Evolutionary conservation across 2,888 invertebrate genomes (phyloP).

Genomic region (Blastobasis adustella): DNA sequence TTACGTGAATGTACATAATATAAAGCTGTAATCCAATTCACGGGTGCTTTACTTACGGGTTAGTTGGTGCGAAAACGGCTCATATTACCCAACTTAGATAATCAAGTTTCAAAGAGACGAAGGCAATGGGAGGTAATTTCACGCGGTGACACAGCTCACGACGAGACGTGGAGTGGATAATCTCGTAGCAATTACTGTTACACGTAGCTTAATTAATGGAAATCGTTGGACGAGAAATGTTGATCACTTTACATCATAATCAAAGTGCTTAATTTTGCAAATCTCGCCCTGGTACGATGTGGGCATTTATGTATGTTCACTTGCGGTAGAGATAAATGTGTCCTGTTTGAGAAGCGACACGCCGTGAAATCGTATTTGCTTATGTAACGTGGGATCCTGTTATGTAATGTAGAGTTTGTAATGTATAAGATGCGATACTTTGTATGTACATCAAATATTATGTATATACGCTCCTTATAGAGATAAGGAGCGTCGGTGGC

Average conservation of each 20-base stretch:
- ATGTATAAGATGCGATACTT: too few species aligned
- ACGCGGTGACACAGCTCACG: slow-evolving; percentile 35
- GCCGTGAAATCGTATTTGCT: too few species aligned
- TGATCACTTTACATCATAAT: slow-evolving; percentile 1
- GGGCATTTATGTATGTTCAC: too few species aligned
- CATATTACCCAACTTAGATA: slow-evolving; percentile 25
- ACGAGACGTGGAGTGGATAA: slow-evolving; percentile 23
- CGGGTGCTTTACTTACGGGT: slow-evolving; percentile 10
- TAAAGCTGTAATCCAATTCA: slow-evolving; percentile 16
- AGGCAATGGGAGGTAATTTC: slow-evolving; percentile 19
- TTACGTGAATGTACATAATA: slow-evolving; percentile 1
- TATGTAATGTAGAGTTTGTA: too few species aligned
- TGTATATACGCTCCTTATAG: too few species aligned
- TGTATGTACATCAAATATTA: too few species aligned
- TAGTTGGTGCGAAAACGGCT: slow-evolving; percentile 18
- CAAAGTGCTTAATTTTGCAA: slow-evolving; percentile 1
- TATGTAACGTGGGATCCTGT: too few species aligned
- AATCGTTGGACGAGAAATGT: slow-evolving; percentile 27
- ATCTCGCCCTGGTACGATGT: background rate
- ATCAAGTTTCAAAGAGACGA: slow-evolving; percentile 36
- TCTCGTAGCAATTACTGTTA: slow-evolving; percentile 27
- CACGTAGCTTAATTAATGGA: slow-evolving; percentile 27
- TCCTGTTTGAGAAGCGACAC: too few species aligned
- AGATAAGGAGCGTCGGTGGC: too few species aligned
- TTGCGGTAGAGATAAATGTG: too few species aligned